Base-by-base conservation (phyloP, 2,113 vertebrate genomes). In the Rafetus swinhoei region DNA sequence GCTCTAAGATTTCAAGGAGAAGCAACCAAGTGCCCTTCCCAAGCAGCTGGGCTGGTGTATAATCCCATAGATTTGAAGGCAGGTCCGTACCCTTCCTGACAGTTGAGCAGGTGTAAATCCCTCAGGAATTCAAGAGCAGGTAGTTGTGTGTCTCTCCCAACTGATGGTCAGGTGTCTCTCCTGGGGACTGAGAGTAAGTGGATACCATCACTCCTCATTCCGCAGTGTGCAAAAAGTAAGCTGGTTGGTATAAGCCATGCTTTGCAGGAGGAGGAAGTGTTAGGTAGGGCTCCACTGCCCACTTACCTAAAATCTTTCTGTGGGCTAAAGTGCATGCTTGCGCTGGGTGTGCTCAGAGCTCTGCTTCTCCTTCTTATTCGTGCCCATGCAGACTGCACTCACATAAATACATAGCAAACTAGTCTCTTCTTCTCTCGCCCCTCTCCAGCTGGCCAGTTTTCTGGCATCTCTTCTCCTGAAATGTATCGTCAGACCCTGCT, bases 401-500 rank as follows among this genome's bases (percentile, higher is more conserved):
- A 0, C 1, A 0, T 13, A 39, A 52, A 3, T 1, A 21, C 45
- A 76, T 93, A 5, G 62, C 65, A 0, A 4, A 22, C 8, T 9
- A 80, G 52, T 87, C 54, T 27, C 15, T 45, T 52, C 57, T 72
- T 21, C 56, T 62, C 2, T 22, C 27, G 32, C 35, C 57, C 50
- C 52, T 55, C 72, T 35, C 25, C 97, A 99, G 99, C 99, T 0
- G 99, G 99, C 59, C 99, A 99, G 98, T 99, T 99, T 95, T 99
- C 99, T 0, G 99, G 99, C 1, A 97, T 98, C 12, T 99, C 99
- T 1, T 99, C 99, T 45, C 99, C 99, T 0, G 99, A 99, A 96
- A 99, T 99, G 99, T 99, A 99, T 89, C 98, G 99, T 4, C 99
- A 99, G 98, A 98, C 98, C 7, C 98, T 99, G 96, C 98, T 99